Evolutionary conservation across 2,797 vertebrate species (phyloP).

Genomic region (Mormyrus hasselquistii): DNA sequence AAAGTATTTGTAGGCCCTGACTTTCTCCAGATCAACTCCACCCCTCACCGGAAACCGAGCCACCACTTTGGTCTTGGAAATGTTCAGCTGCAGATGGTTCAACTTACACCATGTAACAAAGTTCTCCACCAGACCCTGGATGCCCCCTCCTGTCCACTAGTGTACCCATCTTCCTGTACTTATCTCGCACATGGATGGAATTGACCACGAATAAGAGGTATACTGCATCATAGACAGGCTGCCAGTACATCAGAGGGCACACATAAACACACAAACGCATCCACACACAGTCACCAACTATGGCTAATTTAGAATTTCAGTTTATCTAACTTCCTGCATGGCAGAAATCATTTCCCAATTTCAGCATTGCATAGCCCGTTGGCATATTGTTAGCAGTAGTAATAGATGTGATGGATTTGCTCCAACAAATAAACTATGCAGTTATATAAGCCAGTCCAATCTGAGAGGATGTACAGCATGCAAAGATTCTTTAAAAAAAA

Average conservation of each 20-base stretch:
- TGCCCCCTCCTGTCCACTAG: not conserved
- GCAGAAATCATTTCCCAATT: not conserved
- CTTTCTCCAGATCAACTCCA: not conserved
- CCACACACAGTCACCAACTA: not conserved
- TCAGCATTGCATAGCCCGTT: not conserved
- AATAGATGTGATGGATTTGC: not conserved
- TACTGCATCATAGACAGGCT: not conserved
- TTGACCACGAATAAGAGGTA: not conserved
- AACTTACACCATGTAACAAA: not conserved
- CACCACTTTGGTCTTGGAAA: not conserved
- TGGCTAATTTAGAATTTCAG: not conserved
- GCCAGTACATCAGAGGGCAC: not conserved
- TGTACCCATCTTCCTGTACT: not conserved
- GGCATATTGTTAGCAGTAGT: not conserved
- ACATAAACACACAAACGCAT: not conserved
- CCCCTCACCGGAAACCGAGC: not conserved
- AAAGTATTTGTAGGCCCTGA: not conserved
- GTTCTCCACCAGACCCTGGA: not conserved
- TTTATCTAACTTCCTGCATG: not conserved
- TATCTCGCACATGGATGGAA: not conserved
- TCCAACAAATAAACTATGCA: not conserved
- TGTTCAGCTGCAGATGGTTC: not conserved
- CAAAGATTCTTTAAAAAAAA: not conserved
- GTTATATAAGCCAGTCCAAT: not conserved
- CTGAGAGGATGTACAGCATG: not conserved